phyloP scores from a whole-genome alignment of 2,113 vertebrate species.

The Bufo bufo region DNA sequence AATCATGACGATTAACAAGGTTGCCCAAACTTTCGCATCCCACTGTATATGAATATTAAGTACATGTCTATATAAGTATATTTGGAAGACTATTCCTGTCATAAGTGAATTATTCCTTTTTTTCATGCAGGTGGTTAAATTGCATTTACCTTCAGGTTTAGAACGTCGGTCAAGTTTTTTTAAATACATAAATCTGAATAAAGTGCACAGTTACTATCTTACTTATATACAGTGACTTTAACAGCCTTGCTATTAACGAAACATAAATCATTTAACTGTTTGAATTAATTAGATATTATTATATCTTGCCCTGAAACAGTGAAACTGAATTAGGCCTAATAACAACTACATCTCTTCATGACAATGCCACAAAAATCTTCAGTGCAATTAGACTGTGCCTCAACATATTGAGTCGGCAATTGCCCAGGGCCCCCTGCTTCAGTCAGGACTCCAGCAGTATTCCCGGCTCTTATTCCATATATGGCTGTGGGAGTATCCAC shows the following conservation, averaged over 20 bases:
- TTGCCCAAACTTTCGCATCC: too few species aligned
- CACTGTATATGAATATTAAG: neutral
- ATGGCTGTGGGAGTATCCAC: too few species aligned
- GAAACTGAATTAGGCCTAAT: slow-evolving; percentile 60
- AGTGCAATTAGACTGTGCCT: slow-evolving; percentile 62
- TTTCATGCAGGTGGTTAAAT: neutral
- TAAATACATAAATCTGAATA: neutral
- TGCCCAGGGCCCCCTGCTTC: too few species aligned
- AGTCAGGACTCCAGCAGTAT: too few species aligned
- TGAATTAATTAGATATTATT: slow-evolving; percentile 59
- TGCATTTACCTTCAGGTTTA: neutral
- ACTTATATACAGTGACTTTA: neutral
- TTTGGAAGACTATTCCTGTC: neutral
- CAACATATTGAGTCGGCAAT: slow-evolving; percentile 62
- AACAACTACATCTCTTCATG: slow-evolving; percentile 25
- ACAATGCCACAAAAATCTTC: slow-evolving; percentile 60
- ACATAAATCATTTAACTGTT: slow-evolving; percentile 58
- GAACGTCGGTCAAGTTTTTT: neutral
- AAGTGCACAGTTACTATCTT: neutral
- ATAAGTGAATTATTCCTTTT: neutral
- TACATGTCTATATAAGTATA: neutral
- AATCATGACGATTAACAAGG: too few species aligned
- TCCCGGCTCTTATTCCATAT: too few species aligned
- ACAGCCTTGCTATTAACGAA: slow-evolving; percentile 49
- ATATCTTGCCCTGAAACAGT: slow-evolving; percentile 60